Evolutionary conservation across 2,888 invertebrate genomes (phyloP), one percentile per base, ranked within the genome.

Genomic region (Fissipunctia ypsillon): DNA sequence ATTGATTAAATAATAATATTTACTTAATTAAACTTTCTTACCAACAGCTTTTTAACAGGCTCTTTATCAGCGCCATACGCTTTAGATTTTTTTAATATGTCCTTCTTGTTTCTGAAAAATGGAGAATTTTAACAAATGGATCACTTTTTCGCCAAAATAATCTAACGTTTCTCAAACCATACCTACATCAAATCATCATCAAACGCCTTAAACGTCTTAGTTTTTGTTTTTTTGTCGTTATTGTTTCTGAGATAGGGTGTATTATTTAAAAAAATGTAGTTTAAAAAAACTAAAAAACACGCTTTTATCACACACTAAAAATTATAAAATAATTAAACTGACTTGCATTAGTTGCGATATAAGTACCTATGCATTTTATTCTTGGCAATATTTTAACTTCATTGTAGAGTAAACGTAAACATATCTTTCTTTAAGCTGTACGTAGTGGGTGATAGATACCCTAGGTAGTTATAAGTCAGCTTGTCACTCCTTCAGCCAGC

Each of bases 1-100:
- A 57, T 22, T 56, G 6, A 31, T n/a, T 57, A 35, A 6, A 14
- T 57, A 19, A 12, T 25, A 19, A 61, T 28, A 22, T 22, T 31
- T 31, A 22, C 22, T 14, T n/a, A 64, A 1, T 19, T 19, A 28
- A 22, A 64, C 28, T 14, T 35, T 69, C 74, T 74, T 70, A 70
- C 70, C 70, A 74, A 35, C 43, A 28, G 22, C 25, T 56, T 70
- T 22, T 43, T 43, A 35, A 35, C 35, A 12, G 43, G 25, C 3
- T 16, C 12, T 25, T 56, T 35, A 43, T 43, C 16, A 19, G 9
- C 14, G 2, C 31, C 2, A 35, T 22, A 10, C 0, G 43, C 22
- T 5, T 54, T 25, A 7, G n/a, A 22, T 56, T 25, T 10, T 16
- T 41, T 16, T 1, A 66, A n/a, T 16, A 16, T 16, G 4, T 16